phyloP scores from a whole-genome alignment of 2,888 invertebrate genomes.

The Allolobophora icterica region DNA sequence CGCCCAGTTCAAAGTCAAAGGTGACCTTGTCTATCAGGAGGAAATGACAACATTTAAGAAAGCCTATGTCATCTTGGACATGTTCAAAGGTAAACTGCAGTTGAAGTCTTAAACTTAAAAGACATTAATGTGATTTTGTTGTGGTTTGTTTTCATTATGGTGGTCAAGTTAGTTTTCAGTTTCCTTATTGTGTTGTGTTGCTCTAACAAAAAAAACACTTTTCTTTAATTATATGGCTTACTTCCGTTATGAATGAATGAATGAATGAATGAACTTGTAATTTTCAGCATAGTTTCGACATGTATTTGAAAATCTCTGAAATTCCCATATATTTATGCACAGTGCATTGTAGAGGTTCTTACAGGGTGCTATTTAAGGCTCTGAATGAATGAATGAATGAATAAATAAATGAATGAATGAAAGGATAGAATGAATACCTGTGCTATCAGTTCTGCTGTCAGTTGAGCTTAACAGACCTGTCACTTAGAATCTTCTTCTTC shows the following conservation, averaged over 20 bases:
- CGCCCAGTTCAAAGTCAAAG: conserved; percentile 24
- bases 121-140: neutral
- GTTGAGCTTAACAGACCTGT: neutral
- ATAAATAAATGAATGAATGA: neutral
- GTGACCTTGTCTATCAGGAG: conserved; percentile 14
- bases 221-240: neutral
- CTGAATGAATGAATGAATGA: neutral
- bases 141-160: neutral
- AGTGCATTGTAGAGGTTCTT: too few relatives aligned
- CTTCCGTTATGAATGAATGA: too few relatives aligned
- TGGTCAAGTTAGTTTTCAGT: neutral
- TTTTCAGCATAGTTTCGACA: too few relatives aligned
- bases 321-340: too few relatives aligned
- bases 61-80: conserved; percentile 27
- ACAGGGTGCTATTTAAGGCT: neutral
- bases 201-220: neutral
- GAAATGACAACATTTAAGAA: conserved; percentile 14
- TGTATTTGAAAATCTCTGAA: too few relatives aligned
- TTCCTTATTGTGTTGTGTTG: neutral
- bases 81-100: conserved; percentile 24
- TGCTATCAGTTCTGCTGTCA: neutral
- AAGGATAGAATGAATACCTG: too few relatives aligned
- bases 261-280: too few relatives aligned
- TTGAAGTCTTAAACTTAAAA: neutral
- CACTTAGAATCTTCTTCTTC: too few relatives aligned